Evolutionary conservation across 2,888 invertebrate species (phyloP).

Genomic region (Tachina lurida): DNA sequence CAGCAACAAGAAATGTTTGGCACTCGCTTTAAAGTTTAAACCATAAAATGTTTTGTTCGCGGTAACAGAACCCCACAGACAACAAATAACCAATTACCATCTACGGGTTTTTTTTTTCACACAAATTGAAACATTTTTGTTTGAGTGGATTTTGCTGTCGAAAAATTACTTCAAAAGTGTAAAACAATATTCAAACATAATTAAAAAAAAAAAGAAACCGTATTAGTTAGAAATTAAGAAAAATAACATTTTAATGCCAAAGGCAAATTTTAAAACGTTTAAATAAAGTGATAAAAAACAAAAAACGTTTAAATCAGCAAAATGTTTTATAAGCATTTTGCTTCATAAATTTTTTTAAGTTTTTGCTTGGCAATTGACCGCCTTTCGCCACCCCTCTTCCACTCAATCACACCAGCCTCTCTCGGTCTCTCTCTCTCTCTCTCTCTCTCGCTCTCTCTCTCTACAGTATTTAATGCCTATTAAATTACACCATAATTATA

Average conservation of each 20-base stretch:
- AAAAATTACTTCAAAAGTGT: slow-evolving; percentile 3
- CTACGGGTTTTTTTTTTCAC: neutral
- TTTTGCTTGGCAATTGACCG: neutral
- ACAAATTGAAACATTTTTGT: slow-evolving; percentile 30
- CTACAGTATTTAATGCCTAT: neutral
- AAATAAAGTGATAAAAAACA: neutral
- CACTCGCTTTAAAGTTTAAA: slow-evolving; percentile 11
- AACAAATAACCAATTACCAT: neutral
- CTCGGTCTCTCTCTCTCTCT: neutral
- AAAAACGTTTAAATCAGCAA: neutral
- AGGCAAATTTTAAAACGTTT: slow-evolving; percentile 14
- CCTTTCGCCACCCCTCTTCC: neutral
- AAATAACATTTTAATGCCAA: neutral
- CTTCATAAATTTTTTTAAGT: neutral
- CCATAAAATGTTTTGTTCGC: slow-evolving; percentile 17
- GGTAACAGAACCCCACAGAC: slow-evolving; percentile 1
- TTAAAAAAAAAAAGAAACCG: slow-evolving; percentile 34
- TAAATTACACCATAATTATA: slow-evolving; percentile 13
- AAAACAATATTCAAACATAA: slow-evolving; percentile 29
- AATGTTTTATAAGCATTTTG: neutral
- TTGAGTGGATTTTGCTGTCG: slow-evolving; percentile 42
- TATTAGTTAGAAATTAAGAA: neutral
- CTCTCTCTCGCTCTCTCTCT: neutral
- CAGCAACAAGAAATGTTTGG: slow-evolving; percentile 16
- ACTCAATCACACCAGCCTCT: neutral